phyloP scores from a whole-genome alignment of 2,797 vertebrate species.

The Epinephelus malabaricus region DNA sequence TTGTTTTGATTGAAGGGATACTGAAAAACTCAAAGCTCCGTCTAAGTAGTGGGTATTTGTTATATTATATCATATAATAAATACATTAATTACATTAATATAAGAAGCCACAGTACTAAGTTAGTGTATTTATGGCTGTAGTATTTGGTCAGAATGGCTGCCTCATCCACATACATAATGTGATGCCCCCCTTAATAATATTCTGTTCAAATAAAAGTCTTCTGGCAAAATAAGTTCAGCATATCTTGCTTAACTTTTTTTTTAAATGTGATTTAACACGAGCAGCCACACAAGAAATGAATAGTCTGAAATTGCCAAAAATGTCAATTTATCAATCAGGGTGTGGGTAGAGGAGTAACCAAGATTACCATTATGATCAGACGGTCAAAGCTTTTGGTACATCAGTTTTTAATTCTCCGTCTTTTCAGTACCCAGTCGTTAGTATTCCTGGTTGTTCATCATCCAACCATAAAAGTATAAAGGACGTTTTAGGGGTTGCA shows the following conservation, averaged over 20 bases:
- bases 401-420: too few relatives aligned
- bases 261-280: not conserved
- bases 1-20: not conserved
- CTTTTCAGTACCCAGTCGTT: not conserved
- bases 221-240: not conserved
- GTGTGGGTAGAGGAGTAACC: not conserved
- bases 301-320: not conserved
- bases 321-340: not conserved
- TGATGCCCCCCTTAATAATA: not conserved
- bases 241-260: not conserved
- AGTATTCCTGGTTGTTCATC: not conserved
- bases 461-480: too few relatives aligned
- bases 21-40: not conserved
- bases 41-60: not conserved
- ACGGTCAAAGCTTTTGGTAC: too few relatives aligned
- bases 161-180: not conserved
- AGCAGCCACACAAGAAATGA: not conserved
- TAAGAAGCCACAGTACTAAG: not conserved
- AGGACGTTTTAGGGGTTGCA: not conserved
- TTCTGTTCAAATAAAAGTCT: not conserved
- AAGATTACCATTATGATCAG: not conserved
- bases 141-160: not conserved
- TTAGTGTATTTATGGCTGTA: not conserved
- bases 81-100: not conserved
- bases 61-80: too few relatives aligned